A percentile compares a stretch with the other conserved stretches of the same genome.
Evolutionary conservation across 2,797 vertebrate genomes (phyloP).

Genomic region (Podargus strigoides): DNA sequence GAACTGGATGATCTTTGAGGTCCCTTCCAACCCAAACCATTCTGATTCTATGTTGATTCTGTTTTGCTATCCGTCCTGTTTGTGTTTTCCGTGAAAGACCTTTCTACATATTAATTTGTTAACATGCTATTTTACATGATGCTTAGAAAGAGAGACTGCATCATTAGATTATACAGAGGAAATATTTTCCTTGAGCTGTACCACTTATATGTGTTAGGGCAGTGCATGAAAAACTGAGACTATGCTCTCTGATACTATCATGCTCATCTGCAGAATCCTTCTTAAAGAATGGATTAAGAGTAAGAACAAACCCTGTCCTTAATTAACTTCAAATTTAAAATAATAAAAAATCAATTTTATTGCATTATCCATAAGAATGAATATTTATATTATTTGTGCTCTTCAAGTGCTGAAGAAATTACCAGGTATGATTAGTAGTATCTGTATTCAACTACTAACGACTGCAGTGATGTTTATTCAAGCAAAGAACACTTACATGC

Average conservation of each 20-base stretch:
- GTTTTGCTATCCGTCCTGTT: neutral
- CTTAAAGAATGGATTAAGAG: neutral
- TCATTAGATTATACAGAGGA: neutral
- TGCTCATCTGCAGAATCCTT: neutral
- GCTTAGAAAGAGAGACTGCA: neutral
- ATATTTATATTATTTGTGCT: neutral
- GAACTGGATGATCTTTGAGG: no score
- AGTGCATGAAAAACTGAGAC: neutral
- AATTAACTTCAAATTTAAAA: neutral
- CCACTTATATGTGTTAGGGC: neutral
- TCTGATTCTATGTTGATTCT: no score
- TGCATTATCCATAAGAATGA: neutral
- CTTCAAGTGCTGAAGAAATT: slow-evolving; percentile 38
- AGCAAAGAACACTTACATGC: slow-evolving; percentile 63
- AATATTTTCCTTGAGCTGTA: neutral
- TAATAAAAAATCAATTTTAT: neutral
- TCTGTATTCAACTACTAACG: slow-evolving; percentile 33
- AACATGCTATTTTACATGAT: neutral
- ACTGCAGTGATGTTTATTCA: slow-evolving; percentile 45
- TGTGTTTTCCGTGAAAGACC: neutral
- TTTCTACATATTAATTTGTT: neutral
- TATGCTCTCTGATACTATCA: neutral
- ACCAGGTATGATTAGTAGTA: neutral
- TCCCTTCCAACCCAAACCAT: no score
- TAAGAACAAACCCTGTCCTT: neutral